phyloP scores from a whole-genome alignment of 2,113 vertebrate genomes.

The Neolamprologus falcicula region DNA sequence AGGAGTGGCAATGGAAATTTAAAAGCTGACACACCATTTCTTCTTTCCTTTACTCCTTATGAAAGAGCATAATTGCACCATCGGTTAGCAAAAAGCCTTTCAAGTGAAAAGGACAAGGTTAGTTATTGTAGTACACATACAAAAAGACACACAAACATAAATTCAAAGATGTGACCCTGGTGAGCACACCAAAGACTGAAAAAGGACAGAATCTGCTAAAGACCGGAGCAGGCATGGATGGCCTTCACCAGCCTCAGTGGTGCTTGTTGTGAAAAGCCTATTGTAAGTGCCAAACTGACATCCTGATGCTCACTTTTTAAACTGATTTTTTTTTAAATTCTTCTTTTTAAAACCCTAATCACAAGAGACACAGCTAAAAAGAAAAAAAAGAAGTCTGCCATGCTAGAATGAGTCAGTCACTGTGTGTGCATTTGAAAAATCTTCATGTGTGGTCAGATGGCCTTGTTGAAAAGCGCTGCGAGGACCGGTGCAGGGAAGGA shows the following conservation, averaged over 20 bases:
- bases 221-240: background rate
- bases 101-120: background rate
- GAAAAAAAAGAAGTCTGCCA: background rate
- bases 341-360: background rate
- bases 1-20: background rate
- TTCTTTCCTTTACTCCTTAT: background rate
- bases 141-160: conserved; percentile 6
- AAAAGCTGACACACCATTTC: background rate
- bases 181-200: conserved; percentile 9
- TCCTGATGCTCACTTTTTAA: conserved; percentile 31
- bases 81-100: background rate
- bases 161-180: background rate
- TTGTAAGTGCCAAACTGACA: background rate
- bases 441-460: conserved; percentile 6
- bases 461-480: background rate
- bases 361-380: background rate
- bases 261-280: conserved; percentile 3
- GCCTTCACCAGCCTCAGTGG: conserved; percentile 25
- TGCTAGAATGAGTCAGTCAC: background rate
- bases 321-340: background rate
- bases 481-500: background rate
- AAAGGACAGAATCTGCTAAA: conserved; percentile 11
- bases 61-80: background rate
- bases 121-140: background rate
- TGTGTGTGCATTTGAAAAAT: background rate